Evolutionary conservation across 2,888 invertebrate species (phyloP).

Genomic region (Lasiommata megera): DNA sequence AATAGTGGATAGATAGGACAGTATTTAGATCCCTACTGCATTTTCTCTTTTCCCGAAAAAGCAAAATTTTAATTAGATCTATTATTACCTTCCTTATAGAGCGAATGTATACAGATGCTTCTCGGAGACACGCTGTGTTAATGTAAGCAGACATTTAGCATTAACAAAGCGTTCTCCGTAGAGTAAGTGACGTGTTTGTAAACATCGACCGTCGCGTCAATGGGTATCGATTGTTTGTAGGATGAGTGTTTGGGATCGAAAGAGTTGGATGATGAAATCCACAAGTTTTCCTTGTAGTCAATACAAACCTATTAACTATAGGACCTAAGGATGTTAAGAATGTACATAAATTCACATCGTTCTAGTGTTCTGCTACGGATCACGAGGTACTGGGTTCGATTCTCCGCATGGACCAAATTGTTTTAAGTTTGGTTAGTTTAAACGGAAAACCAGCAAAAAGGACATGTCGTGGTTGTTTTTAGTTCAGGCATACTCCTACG

Average conservation of each 20-base stretch:
- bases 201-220: conserved; percentile 16
- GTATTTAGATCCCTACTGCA: no score
- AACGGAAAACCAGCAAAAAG: no score
- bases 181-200: conserved; percentile 31
- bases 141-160: conserved; percentile 31
- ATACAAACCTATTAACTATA: no score
- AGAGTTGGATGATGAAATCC: neutral
- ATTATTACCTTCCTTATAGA: conserved; percentile 6
- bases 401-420: no score
- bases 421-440: no score
- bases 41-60: neutral
- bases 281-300: neutral
- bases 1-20: no score
- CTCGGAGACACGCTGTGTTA: conserved; percentile 27
- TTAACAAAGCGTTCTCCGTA: conserved; percentile 28
- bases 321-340: no score
- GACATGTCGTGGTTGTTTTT: no score
- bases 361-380: no score
- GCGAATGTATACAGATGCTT: conserved; percentile 29
- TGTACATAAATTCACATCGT: no score
- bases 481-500: no score
- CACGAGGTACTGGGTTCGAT: no score
- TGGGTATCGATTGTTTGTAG: conserved; percentile 20
- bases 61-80: neutral
- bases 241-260: neutral